Evolutionary conservation across 2,888 invertebrate genomes (phyloP).

Genomic region (Perizoma flavofasciatum): DNA sequence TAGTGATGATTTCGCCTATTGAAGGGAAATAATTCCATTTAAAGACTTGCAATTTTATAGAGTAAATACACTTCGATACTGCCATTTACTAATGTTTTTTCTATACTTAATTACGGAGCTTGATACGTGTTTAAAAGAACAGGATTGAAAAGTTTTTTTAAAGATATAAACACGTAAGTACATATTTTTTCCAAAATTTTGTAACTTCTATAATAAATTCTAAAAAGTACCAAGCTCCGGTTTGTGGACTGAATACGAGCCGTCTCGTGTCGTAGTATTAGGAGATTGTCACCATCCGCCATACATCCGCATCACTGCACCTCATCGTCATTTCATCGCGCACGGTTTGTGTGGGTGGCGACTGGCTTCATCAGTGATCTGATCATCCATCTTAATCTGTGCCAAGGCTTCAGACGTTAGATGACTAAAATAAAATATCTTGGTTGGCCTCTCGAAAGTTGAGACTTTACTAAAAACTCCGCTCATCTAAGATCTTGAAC

Average conservation of each 20-base stretch:
- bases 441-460: no score
- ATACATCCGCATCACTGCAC: conserved; percentile 75
- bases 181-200: no score
- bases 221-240: conserved; percentile 24
- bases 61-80: conserved; percentile 70
- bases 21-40: conserved; percentile 76
- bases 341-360: conserved; percentile 78
- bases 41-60: conserved; percentile 78
- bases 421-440: no score
- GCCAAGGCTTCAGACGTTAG: no score
- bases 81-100: conserved; percentile 68
- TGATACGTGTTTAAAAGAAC: conserved; percentile 23
- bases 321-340: conserved; percentile 71
- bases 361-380: conserved; percentile 54
- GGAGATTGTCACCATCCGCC: conserved; percentile 57
- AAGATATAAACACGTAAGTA: no score
- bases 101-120: conserved; percentile 54
- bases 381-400: not conserved
- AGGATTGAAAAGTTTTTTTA: not conserved
- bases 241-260: conserved; percentile 63
- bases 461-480: no score
- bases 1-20: conserved; percentile 54
- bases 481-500: no score
- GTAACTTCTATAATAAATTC: not conserved
- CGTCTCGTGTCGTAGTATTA: conserved; percentile 68